phyloP scores from a whole-genome alignment of 1,140 invertebrate species.

The Pseudomyrmex pallidus region DNA sequence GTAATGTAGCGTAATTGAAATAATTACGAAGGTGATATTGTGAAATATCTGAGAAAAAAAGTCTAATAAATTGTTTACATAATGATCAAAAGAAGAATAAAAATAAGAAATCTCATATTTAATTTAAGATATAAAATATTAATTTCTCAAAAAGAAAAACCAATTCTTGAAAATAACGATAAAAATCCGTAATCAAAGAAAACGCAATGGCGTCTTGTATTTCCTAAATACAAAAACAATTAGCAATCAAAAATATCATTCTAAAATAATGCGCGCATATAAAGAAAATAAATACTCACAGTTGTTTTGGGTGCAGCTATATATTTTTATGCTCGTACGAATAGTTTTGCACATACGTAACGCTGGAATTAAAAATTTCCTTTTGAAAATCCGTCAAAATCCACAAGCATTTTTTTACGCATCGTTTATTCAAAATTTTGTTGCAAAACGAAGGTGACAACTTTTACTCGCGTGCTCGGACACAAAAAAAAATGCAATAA shows the following conservation, averaged over 20 bases:
- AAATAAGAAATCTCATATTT: no score
- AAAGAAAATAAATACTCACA: background rate
- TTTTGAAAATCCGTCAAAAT: conserved; percentile 19
- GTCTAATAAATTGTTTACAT: conserved; percentile 7
- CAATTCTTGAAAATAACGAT: no score
- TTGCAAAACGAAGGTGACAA: background rate
- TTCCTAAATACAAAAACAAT: conserved; percentile 10
- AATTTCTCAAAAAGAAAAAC: no score
- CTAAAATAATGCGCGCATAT: background rate
- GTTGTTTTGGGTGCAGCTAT: background rate
- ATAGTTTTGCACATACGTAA: background rate
- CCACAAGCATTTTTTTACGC: conserved; percentile 42
- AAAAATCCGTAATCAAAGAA: background rate
- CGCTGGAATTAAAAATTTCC: background rate
- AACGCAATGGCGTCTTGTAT: conserved; percentile 26
- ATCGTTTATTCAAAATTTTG: conserved; percentile 26
- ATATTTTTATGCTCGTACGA: conserved; percentile 17
- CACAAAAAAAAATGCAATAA: background rate
- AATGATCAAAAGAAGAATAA: background rate
- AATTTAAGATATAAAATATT: no score
- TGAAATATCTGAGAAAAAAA: conserved; percentile 6
- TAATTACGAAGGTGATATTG: background rate
- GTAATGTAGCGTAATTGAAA: conserved; percentile 18
- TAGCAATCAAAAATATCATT: conserved; percentile 41
- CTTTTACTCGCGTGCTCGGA: conserved; percentile 4